These are phyloP conservation scores for Pristionchus entomophagus DNA, from an alignment of 2,888 invertebrate species.

Conservation along the genomic window DNA sequence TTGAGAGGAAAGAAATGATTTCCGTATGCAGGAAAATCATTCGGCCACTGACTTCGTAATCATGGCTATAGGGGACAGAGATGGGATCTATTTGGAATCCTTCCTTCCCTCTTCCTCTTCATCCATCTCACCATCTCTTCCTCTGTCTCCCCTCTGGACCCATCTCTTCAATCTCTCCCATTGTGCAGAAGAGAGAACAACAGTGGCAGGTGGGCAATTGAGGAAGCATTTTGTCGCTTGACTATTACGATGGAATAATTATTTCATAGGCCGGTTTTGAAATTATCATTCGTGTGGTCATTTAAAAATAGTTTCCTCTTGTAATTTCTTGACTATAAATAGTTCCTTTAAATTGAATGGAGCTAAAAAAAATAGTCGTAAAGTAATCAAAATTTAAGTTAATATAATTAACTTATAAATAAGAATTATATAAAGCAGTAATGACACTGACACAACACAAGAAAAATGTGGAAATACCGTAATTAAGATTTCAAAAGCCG, in stretches of 20 bases:
- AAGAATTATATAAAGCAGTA: background rate
- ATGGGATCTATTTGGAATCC: slow-evolving; percentile 14
- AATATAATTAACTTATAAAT: background rate
- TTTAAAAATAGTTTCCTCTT: too few species aligned
- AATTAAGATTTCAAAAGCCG: too few species aligned
- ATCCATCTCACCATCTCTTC: background rate
- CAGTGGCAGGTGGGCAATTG: background rate
- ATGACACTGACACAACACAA: background rate
- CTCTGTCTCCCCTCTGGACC: background rate
- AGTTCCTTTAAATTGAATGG: too few species aligned
- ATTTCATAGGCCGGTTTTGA: too few species aligned
- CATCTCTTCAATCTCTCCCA: too few species aligned
- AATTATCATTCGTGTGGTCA: too few species aligned
- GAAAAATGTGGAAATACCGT: background rate
- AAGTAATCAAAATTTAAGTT: background rate
- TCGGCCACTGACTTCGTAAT: too few species aligned
- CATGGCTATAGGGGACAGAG: background rate
- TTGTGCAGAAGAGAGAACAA: background rate
- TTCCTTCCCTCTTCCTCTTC: background rate
- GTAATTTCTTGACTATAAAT: too few species aligned
- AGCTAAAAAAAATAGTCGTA: too few species aligned
- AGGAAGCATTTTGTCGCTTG: too few species aligned
- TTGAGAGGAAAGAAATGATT: background rate
- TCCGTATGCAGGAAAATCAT: background rate
- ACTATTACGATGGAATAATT: too few species aligned